These are phyloP conservation scores for Apotomis betuletana DNA, from an alignment of 2,888 invertebrate species.

Conservation along the genomic window DNA sequence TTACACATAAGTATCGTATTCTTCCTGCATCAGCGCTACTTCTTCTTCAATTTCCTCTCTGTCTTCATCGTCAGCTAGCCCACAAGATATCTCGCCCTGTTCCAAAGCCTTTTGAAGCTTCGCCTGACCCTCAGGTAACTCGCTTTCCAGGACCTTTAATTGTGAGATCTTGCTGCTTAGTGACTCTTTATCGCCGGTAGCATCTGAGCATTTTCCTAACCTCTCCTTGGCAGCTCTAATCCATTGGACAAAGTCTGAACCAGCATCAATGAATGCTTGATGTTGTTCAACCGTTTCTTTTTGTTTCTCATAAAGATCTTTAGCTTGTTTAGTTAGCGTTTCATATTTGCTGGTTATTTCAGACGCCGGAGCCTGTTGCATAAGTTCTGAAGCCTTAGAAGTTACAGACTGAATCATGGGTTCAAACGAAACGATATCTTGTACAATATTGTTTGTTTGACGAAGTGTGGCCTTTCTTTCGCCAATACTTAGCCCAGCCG, in stretches of 20 bases:
- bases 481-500: constrained; percentile 89
- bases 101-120: constrained; percentile 92
- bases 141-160: constrained; percentile 92
- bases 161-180: constrained; percentile 93
- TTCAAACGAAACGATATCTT: constrained; percentile 98
- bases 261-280: constrained; percentile 95
- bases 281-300: constrained; percentile 95
- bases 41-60: constrained; percentile 96
- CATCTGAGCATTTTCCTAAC: constrained; percentile 95
- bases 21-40: constrained; percentile 94
- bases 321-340: constrained; percentile 94
- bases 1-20: constrained; percentile 92
- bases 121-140: constrained; percentile 91
- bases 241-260: constrained; percentile 96
- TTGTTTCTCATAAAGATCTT: constrained; percentile 94
- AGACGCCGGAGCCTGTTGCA: constrained; percentile 94
- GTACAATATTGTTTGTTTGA: constrained; percentile 96
- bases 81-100: constrained; percentile 93
- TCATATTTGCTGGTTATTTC: constrained; percentile 97
- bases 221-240: constrained; percentile 95
- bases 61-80: constrained; percentile 92
- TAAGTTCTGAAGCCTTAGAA: constrained; percentile 95
- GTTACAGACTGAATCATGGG: constrained; percentile 98
- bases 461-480: constrained; percentile 94
- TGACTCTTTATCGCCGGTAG: constrained; percentile 95